Evolutionary conservation across 2,888 invertebrate species (phyloP).

Genomic region (Drosophila merina): DNA sequence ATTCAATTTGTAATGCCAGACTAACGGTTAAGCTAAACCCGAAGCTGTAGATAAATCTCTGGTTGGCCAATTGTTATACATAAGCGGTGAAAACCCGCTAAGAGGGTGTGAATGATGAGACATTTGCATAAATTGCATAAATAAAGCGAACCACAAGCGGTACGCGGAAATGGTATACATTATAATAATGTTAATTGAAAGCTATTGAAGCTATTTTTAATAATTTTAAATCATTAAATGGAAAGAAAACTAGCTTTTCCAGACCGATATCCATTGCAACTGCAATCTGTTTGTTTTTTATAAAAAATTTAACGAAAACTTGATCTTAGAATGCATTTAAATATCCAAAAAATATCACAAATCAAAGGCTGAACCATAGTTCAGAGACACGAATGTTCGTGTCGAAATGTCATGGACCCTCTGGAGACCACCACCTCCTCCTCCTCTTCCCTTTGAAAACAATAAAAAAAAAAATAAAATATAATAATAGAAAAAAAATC

Average conservation of each 20-base stretch:
- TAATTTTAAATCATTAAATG: not conserved
- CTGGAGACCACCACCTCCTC: slow-evolving; percentile 16
- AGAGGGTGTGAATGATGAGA: slow-evolving; percentile 30
- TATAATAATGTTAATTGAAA: not conserved
- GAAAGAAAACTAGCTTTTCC: not conserved
- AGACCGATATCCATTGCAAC: not conserved
- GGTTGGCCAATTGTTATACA: slow-evolving; percentile 33
- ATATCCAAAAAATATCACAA: slow-evolving; percentile 11
- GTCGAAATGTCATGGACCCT: slow-evolving; percentile 59
- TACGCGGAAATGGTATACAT: slow-evolving; percentile 10
- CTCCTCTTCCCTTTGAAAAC: slow-evolving; percentile 11
- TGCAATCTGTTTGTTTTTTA: no score
- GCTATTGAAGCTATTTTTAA: not conserved
- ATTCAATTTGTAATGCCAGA: slow-evolving; percentile 67
- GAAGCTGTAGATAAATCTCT: slow-evolving; percentile 22
- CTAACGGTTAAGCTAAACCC: slow-evolving; percentile 20
- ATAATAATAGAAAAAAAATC: slow-evolving; percentile 8
- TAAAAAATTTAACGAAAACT: slow-evolving; percentile 5
- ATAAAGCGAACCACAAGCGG: not conserved
- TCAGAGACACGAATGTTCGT: slow-evolving; percentile 49
- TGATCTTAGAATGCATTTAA: slow-evolving; percentile 29
- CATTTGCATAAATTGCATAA: slow-evolving; percentile 41
- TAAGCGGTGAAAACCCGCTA: slow-evolving; percentile 31
- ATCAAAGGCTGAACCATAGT: slow-evolving; percentile 33
- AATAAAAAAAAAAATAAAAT: slow-evolving; percentile 5